These are phyloP conservation scores for Drosophila repleta DNA, from an alignment of 1,140 invertebrate genomes.

Conservation along the genomic window DNA sequence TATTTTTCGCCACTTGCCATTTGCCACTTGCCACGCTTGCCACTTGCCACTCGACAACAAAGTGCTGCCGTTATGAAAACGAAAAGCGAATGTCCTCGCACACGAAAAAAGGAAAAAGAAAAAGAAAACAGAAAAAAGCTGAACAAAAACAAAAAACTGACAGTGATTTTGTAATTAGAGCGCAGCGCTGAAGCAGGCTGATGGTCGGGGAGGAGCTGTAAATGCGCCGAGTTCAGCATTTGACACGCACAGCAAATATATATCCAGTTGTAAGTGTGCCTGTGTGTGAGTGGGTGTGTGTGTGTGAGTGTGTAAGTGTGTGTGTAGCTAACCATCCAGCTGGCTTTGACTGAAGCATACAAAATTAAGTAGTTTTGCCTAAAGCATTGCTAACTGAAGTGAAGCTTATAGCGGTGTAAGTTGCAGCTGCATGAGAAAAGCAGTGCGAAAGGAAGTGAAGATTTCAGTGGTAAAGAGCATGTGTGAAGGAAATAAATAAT, in stretches of 20 bases:
- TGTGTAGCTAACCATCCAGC: neutral
- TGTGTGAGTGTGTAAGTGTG: conserved; percentile 3
- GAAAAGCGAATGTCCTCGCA: conserved; percentile 48
- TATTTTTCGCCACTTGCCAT: conserved; percentile 15
- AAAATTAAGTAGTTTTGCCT: neutral
- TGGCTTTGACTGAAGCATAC: neutral
- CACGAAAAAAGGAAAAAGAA: conserved; percentile 12
- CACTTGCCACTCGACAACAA: conserved; percentile 58
- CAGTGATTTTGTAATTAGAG: conserved; percentile 70
- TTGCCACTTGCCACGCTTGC: conserved; percentile 31
- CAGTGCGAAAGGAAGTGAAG: no score
- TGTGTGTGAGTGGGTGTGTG: conserved; percentile 3
- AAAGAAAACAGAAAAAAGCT: neutral
- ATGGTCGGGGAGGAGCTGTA: conserved; percentile 9
- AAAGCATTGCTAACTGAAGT: neutral
- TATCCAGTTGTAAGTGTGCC: conserved; percentile 18
- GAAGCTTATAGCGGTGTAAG: no score
- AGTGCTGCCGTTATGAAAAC: conserved; percentile 51
- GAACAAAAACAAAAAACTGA: conserved; percentile 16
- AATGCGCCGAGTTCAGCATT: conserved; percentile 69
- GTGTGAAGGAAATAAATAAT: no score
- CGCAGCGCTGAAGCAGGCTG: conserved; percentile 8
- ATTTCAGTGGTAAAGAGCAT: no score
- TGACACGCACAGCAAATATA: conserved; percentile 73
- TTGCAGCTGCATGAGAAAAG: no score